phyloP scores from a whole-genome alignment of 2,113 vertebrate genomes.

The Eudyptes chrysolophus region DNA sequence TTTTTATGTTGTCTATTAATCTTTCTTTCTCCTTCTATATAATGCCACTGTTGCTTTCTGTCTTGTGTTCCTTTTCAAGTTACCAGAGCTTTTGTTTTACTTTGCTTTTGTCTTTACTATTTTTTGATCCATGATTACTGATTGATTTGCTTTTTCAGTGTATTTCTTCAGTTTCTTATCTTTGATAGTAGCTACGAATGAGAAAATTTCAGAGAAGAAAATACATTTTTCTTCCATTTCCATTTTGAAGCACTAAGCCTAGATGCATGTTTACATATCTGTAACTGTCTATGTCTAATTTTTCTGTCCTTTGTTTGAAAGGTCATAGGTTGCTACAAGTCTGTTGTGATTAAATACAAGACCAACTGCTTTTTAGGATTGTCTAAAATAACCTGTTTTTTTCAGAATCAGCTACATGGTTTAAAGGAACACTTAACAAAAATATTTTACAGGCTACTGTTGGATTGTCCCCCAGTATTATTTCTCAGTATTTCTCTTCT shows the following conservation, averaged over 20 bases:
- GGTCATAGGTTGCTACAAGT: neutral
- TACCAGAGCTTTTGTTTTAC: neutral
- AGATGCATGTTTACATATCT: neutral
- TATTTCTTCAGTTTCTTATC: neutral
- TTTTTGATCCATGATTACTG: neutral
- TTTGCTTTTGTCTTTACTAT: neutral
- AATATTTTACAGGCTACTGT: neutral
- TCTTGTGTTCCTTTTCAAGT: neutral
- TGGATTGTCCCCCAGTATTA: neutral
- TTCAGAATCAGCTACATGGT: neutral
- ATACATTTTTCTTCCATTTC: neutral
- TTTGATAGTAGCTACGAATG: neutral
- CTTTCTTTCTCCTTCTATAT: neutral
- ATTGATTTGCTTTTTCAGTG: neutral
- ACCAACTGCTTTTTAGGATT: neutral
- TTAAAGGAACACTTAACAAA: neutral
- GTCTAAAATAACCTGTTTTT: neutral
- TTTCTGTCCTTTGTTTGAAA: constrained; percentile 23
- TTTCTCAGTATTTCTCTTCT: neutral
- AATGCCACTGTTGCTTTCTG: neutral
- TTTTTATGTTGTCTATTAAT: neutral
- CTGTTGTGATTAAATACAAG: neutral
- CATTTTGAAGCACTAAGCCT: neutral
- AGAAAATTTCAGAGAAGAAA: neutral
- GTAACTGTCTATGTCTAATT: neutral